Conservation (phyloP, 2,797 vertebrate species). For the Pipistrellus kuhlii region DNA sequence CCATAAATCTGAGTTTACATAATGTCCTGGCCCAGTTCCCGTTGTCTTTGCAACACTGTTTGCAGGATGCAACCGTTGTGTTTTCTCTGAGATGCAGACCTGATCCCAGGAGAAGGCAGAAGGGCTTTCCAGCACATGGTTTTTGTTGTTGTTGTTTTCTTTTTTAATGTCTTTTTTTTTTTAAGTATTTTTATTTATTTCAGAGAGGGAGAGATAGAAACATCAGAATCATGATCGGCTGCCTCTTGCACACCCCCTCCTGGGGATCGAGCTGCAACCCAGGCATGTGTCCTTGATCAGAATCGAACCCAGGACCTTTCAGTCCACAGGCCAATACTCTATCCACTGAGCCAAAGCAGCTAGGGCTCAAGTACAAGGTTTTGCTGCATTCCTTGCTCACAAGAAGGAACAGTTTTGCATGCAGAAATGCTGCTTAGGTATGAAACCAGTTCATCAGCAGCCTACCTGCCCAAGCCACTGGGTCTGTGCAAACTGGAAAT, state of each 20-base stretch:
- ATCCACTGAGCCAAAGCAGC: too few relatives aligned
- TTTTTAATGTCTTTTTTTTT: too few relatives aligned
- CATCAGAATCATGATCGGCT: too few relatives aligned
- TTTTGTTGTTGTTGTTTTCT: too few relatives aligned
- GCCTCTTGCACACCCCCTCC: too few relatives aligned
- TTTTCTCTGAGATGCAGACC: constrained; percentile 51
- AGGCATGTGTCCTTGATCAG: too few relatives aligned
- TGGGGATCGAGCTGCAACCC: too few relatives aligned
- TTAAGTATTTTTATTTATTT: too few relatives aligned
- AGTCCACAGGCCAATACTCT: too few relatives aligned
- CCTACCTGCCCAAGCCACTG: constrained; percentile 57
- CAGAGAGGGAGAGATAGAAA: too few relatives aligned
- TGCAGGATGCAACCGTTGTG: constrained; percentile 42
- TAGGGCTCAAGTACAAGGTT: neutral
- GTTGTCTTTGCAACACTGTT: neutral
- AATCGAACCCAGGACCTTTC: too few relatives aligned
- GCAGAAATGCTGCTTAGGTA: constrained; percentile 37
- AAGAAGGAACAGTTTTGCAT: neutral
- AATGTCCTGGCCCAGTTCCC: neutral
- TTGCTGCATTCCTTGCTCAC: neutral
- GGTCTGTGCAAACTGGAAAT: constrained; percentile 75
- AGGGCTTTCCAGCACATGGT: neutral
- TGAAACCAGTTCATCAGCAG: neutral
- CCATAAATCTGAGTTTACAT: constrained; percentile 49
- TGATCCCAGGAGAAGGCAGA: constrained; percentile 63